Percentiles rank a stretch among this genome's conserved stretches.
These are phyloP conservation scores for Phaethornis superciliosus DNA, from an alignment of 2,113 vertebrate species.

Conservation along the genomic window DNA sequence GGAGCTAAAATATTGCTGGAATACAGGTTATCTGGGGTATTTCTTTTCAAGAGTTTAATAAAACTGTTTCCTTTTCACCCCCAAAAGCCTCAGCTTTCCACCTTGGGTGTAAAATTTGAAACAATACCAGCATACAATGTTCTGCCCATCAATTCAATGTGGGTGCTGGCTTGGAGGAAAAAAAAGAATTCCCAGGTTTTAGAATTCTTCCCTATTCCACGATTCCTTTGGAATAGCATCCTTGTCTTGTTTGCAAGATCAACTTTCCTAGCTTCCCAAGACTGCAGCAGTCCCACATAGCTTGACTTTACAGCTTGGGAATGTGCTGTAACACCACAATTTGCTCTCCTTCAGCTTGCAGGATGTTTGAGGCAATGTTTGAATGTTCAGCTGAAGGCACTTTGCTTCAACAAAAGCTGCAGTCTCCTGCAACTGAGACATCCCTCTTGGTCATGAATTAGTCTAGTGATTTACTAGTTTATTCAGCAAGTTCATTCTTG, in stretches of 20 bases:
- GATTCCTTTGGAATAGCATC: background rate
- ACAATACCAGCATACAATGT: background rate
- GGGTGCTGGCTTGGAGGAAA: background rate
- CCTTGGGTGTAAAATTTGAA: background rate
- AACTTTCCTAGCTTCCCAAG: background rate
- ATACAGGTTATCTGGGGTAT: no score
- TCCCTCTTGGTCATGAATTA: background rate
- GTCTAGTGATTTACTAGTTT: background rate
- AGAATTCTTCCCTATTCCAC: background rate
- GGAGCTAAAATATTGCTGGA: background rate
- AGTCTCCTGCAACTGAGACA: background rate
- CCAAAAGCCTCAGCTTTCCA: background rate
- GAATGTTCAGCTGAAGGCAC: background rate
- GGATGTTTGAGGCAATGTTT: background rate
- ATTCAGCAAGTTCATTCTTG: background rate
- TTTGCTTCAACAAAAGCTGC: accelerated
- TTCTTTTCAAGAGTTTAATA: background rate
- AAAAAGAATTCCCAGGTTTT: background rate
- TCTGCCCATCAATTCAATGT: background rate
- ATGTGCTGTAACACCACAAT: background rate
- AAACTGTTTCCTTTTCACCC: background rate
- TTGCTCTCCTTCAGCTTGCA: background rate
- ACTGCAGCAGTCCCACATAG: background rate
- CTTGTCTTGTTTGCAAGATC: background rate
- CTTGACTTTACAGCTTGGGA: background rate